Evolutionary conservation across 2,888 invertebrate species (phyloP), one percentile per base, ranked within the genome.

Genomic region (Trichopoda pennipes): DNA sequence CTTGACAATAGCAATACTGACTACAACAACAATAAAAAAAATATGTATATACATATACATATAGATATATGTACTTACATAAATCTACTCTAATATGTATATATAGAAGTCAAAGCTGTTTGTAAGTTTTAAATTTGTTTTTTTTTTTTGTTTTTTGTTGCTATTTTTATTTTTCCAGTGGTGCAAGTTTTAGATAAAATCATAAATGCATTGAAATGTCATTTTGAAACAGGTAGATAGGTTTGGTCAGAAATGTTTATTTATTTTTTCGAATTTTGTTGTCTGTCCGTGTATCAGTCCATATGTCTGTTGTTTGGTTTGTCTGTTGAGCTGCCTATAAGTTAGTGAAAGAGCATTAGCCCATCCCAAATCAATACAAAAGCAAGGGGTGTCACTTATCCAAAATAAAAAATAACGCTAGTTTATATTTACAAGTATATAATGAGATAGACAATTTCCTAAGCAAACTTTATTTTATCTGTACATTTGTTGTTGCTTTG

Each of bases 141-240:
- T 58, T 32, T 61, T 51, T 66, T 47, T 64, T n/a, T n/a, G n/a
- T n/a, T n/a, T n/a, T n/a, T n/a, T n/a, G n/a, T n/a, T n/a, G n/a
- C n/a, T n/a, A n/a, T n/a, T 58, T 44, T 49, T 77, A 73, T 69
- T 69, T 64, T 66, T 68, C 66, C 61, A 79, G 47, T 82, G 76
- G 47, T 82, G 76, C 80, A 79, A 81, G 73, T 76, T 69, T 53
- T 69, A 88, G 88, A 88, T 88, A 87, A 88, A 88, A 89, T 89
- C 89, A 88, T 88, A 88, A 88, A 89, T 88, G 88, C 88, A 88
- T 88, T 88, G 88, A 88, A 88, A 89, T 88, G 88, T 89, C 88
- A 89, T 88, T 83, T 73, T 83, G 44, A 70, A 80, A 70, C 83
- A 80, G 83, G 80, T 83, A 83, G 76, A 83, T 83, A 83, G 83